phyloP scores from a whole-genome alignment of 2,797 vertebrate genomes.

The Pipistrellus nathusii region DNA sequence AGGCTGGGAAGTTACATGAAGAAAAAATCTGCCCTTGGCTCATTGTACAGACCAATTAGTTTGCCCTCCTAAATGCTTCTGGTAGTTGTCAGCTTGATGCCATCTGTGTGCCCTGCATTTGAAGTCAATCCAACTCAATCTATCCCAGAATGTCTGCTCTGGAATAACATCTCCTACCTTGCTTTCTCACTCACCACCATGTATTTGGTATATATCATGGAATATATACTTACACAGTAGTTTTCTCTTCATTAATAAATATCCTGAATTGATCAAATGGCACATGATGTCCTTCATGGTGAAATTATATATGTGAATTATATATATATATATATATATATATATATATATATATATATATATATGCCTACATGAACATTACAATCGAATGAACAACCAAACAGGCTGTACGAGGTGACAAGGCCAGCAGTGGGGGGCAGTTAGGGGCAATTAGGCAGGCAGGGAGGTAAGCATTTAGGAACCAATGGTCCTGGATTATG shows the following conservation, averaged over 20 bases:
- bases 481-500: too few relatives aligned
- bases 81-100: not conserved
- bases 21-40: not conserved
- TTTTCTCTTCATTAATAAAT: not conserved
- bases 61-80: not conserved
- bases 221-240: not conserved
- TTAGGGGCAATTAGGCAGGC: too few relatives aligned
- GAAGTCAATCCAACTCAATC: too few relatives aligned
- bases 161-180: not conserved
- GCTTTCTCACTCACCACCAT: not conserved
- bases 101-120: too few relatives aligned
- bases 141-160: not conserved
- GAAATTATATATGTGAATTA: not conserved
- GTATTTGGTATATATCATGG: not conserved
- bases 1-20: not conserved
- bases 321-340: too few relatives aligned
- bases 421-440: too few relatives aligned
- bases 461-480: too few relatives aligned
- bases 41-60: not conserved
- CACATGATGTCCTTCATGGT: not conserved
- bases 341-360: too few relatives aligned
- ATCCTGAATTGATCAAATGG: not conserved
- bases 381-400: too few relatives aligned
- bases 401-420: too few relatives aligned
- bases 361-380: too few relatives aligned